These are phyloP conservation scores for Dendronephthya gigantea DNA, from an alignment of 64 coral and sea anemone genomes.

Conservation along the genomic window DNA sequence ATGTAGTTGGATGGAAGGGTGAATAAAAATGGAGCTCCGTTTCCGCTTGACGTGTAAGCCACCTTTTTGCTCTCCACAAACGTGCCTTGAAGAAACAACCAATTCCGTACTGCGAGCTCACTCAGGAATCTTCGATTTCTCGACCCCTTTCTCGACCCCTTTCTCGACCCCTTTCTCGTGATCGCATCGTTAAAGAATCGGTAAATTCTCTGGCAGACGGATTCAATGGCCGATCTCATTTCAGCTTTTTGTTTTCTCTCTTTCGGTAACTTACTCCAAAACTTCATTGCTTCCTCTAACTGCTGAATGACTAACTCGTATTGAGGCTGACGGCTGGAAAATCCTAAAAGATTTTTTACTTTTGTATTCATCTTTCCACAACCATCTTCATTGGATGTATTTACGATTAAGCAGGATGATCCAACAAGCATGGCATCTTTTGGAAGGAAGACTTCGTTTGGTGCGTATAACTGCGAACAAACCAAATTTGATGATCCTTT, in stretches of 20 bases:
- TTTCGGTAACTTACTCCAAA: constrained; percentile 23
- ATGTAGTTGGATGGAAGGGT: constrained; percentile 50
- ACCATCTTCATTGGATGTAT: constrained; percentile 51
- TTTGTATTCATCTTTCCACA: constrained; percentile 53
- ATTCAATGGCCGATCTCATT: constrained; percentile 16
- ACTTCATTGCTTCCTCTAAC: constrained; percentile 6
- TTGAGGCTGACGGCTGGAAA: constrained; percentile 17
- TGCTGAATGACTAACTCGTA: constrained; percentile 55
- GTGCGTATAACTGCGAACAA: constrained; percentile 4
- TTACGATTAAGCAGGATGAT: constrained; percentile 47
- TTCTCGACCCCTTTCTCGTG: too few species aligned
- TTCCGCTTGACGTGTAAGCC: constrained; percentile 45
- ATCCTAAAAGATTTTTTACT: constrained; percentile 42
- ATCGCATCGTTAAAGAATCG: constrained; percentile 56
- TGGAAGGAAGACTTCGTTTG: constrained; percentile 23
- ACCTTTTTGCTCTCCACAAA: constrained; percentile 70
- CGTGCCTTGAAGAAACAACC: constrained; percentile 66
- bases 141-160: neutral
- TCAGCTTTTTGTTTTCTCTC: constrained; percentile 19
- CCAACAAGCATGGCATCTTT: constrained; percentile 41
- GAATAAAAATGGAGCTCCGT: constrained; percentile 24
- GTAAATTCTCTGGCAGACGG: constrained; percentile 39
- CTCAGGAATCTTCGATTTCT: constrained; percentile 33
- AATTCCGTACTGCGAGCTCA: constrained; percentile 48
- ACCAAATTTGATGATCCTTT: constrained; percentile 36